Evolutionary conservation across 23 tunicate genomes (phyloP), one percentile per base, ranked within the genome.

Genomic region (Corella eumyota): DNA sequence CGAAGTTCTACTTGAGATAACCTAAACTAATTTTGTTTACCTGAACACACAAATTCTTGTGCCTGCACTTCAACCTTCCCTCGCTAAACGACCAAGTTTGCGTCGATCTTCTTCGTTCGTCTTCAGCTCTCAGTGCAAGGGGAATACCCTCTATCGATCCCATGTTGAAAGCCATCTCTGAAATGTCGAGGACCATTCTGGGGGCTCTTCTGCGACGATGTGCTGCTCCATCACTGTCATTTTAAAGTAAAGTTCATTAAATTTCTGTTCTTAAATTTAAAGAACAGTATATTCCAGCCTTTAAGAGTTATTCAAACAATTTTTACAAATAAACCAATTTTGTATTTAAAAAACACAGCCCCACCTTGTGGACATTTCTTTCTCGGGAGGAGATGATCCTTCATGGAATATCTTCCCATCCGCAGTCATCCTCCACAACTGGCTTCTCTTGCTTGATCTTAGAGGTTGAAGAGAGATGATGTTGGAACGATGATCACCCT

Each of bases 401-500:
- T 79, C 96, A 48, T 88, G 96, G 45, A 58, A 69, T 15, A 88
- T 50, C 34, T 64, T 64, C 26, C 96, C 96, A 27, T 88, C 90
- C 26, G 72, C 67, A 1, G 72, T 88, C 96, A 88, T 88, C 45
- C 86, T 62, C 96, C 96, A 88, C 50, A 88, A 45, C 67, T 88
- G 96, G 37, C 77, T 67, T 35, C 96, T 62, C 30, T 88, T 88
- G 30, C 96, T 88, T 13, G 81, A 30, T 19, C 78, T 50, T 17
- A 73, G 76, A 21, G 75, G 77, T 47, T 79, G 90, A 22, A 88
- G 73, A 17, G 64, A 69, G 59, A 85, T 62, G 50, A 32, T 53
- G 50, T 63, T 48, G 7, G 62, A 24, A 30, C 46, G 61, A 0
- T 63, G 63, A 3, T 46, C 76, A 4, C 22, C 11, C 32, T 61